phyloP scores from a whole-genome alignment of 2,797 vertebrate genomes.

The Apogon hyalosoma region DNA sequence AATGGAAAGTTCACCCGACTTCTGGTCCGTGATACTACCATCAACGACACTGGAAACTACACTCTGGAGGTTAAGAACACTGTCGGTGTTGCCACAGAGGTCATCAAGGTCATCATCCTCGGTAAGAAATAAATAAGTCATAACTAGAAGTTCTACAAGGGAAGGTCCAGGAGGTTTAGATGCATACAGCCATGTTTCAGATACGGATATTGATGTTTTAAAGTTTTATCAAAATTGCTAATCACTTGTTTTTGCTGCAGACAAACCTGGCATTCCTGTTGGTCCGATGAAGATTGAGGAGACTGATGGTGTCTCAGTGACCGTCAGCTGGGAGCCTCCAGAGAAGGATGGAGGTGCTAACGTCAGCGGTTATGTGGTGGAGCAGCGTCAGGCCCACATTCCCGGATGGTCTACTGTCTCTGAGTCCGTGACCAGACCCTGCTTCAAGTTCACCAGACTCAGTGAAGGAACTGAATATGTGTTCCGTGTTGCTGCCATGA shows the following conservation, averaged over 20 bases:
- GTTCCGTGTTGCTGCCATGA: slow-evolving; percentile 97
- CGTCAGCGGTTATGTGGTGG: slow-evolving; percentile 94
- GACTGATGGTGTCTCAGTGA: slow-evolving; percentile 90
- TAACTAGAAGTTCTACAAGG: too few relatives aligned
- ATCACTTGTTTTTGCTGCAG: slow-evolving; percentile 70
- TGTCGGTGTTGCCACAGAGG: slow-evolving; percentile 88
- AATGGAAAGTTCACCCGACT: slow-evolving; percentile 88
- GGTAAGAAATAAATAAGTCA: slow-evolving; percentile 83
- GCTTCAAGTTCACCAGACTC: slow-evolving; percentile 93
- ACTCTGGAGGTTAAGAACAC: slow-evolving; percentile 93
- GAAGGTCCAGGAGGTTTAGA: too few relatives aligned
- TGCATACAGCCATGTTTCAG: too few relatives aligned
- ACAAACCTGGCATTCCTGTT: slow-evolving; percentile 93
- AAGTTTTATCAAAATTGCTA: slow-evolving; percentile 2
- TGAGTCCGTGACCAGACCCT: slow-evolving; percentile 96
- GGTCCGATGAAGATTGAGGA: slow-evolving; percentile 94
- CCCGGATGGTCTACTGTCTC: slow-evolving; percentile 96
- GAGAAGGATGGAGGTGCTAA: slow-evolving; percentile 96
- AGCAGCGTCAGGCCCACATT: slow-evolving; percentile 95
- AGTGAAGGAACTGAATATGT: slow-evolving; percentile 95
- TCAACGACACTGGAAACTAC: slow-evolving; percentile 94
- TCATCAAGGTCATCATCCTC: slow-evolving; percentile 95
- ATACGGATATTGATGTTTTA: too few relatives aligned
- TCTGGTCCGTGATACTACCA: slow-evolving; percentile 93
- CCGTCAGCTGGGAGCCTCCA: slow-evolving; percentile 93